Percentiles rank a stretch among this genome's conserved stretches.
Conservation (phyloP, 2,113 vertebrate genomes). For the Theropithecus gelada region DNA sequence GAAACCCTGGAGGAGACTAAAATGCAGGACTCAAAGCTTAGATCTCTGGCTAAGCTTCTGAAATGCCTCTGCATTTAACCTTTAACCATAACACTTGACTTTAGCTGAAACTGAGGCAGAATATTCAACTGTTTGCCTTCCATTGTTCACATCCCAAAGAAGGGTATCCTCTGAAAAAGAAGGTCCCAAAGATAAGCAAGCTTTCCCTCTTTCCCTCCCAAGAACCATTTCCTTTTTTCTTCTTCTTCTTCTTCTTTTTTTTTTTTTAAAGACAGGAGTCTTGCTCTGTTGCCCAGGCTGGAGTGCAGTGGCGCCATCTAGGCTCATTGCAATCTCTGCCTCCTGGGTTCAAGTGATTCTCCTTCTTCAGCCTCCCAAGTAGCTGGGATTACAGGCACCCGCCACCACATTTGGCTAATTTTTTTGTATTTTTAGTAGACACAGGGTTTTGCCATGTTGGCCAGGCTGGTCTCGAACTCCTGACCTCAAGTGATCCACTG, state of each 20-base stretch:
- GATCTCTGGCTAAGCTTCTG: background rate
- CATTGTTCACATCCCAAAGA: background rate
- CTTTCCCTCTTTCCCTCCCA: background rate
- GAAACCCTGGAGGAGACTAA: background rate
- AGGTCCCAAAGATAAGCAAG: background rate
- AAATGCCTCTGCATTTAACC: constrained; percentile 34
- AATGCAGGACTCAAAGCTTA: background rate
- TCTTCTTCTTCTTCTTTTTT: background rate
- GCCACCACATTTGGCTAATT: too few species aligned
- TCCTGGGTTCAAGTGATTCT: too few species aligned
- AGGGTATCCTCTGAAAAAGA: constrained; percentile 37
- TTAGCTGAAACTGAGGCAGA: constrained; percentile 12
- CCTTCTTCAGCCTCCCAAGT: too few species aligned
- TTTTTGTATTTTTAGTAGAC: too few species aligned
- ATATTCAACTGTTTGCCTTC: constrained; percentile 38
- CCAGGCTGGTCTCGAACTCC: too few species aligned
- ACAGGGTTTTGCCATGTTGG: too few species aligned
- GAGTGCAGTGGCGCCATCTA: too few species aligned
- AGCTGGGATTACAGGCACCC: too few species aligned
- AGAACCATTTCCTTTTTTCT: background rate
- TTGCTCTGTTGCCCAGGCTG: too few species aligned
- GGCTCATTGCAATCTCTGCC: too few species aligned
- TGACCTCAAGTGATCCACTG: too few species aligned
- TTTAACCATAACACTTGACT: background rate
- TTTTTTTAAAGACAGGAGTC: too few species aligned